Evolutionary conservation across 1,140 invertebrate species (phyloP), one percentile per base, ranked within the genome.

Genomic region (Trachymyrmex septentrionalis): DNA sequence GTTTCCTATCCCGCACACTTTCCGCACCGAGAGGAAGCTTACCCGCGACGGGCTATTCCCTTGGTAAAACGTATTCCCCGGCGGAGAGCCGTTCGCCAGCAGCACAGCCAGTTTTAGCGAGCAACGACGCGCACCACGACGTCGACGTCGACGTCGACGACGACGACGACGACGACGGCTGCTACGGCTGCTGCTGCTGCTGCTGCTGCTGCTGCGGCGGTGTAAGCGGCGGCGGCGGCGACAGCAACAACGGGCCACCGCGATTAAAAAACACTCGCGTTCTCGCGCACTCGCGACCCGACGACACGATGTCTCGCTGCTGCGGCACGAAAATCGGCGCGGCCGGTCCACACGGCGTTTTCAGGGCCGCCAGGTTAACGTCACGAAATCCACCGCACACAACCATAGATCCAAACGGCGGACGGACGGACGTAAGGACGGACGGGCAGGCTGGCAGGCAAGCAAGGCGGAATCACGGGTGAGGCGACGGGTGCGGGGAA

Each of bases 341-440:
- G 88, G 89, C 88, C 89, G 90, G 88, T 91, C 89, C 91, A 91
- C 88, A 90, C 89, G 81, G 82, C 86, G 90, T 94, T 94, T 94
- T 95, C 94, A 95, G 94, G 94, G 94, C 94, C 94, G 94, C 91
- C 93, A 94, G 94, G 94, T 95, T 94, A 95, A 95, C 94, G 94
- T 94, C 93, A 94, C 93, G 92, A 90, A 89, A 87, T 92, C 87
- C 91, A 92, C 91, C 88, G 87, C 80, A 92, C 90, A 93, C 91
- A 91, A 92, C 88, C 92, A 90, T 91, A 91, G 89, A 91, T 91
- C 92, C 90, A 91, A 92, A 94, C 92, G 92, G 90, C 88, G 90
- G 91, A 92, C 92, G 92, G 93, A 94, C 93, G 92, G 92, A 94
- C 92, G 91, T 92, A 94, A 92, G 93, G 91, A 93, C 91, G 92